phyloP scores from a whole-genome alignment of 2,113 vertebrate genomes.

The Archocentrus centrarchus region DNA sequence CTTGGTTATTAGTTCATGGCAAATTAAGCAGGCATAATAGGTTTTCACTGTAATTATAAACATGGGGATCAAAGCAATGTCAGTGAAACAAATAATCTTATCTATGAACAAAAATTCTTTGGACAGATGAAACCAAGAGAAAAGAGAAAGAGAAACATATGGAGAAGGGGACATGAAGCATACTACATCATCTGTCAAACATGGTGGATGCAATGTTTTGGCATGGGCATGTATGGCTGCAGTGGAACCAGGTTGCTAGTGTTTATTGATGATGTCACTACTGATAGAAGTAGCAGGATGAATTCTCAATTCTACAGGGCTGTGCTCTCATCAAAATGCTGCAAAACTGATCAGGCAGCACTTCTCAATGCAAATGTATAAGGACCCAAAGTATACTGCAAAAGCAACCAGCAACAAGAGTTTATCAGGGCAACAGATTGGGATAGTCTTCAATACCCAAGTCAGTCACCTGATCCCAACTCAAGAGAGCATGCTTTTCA shows the following conservation, averaged over 20 bases:
- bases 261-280: neutral
- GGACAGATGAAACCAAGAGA: neutral
- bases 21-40: neutral
- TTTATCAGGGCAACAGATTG: neutral
- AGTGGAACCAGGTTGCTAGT: neutral
- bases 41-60: neutral
- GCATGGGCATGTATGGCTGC: neutral
- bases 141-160: neutral
- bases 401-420: neutral
- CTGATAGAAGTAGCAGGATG: neutral
- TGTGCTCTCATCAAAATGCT: neutral
- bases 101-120: neutral
- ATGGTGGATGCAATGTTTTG: neutral
- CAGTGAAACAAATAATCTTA: neutral
- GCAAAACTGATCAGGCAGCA: neutral
- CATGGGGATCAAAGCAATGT: neutral
- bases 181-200: neutral
- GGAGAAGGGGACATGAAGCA: neutral
- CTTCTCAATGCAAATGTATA: neutral
- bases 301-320: neutral
- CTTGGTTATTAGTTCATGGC: neutral
- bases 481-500: neutral
- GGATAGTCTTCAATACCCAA: neutral
- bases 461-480: neutral
- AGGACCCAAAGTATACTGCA: neutral